These are phyloP conservation scores for Sanderia malayensis DNA, from an alignment of 30 jellyfish, hydroid and myxozoan species.

Conservation along the genomic window DNA sequence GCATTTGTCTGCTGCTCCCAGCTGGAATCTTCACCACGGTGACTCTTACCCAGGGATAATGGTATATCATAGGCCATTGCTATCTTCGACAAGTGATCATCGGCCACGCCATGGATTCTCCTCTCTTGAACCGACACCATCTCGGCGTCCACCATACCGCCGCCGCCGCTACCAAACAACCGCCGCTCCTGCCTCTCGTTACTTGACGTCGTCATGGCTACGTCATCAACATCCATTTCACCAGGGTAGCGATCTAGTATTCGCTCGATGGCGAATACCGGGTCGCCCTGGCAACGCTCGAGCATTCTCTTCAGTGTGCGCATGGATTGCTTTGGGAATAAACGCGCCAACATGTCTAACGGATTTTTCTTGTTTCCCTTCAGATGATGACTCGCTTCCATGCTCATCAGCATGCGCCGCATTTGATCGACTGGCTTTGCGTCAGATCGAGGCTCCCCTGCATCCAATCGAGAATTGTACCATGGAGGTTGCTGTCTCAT, in stretches of 20 bases:
- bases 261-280: constrained; percentile 88
- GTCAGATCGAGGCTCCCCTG: constrained; percentile 51
- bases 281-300: constrained; percentile 86
- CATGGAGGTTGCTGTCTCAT: constrained; percentile 67
- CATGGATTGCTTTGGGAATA: constrained; percentile 82
- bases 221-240: constrained; percentile 60
- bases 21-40: constrained; percentile 51
- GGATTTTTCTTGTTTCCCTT: constrained; percentile 73
- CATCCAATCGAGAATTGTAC: constrained; percentile 48
- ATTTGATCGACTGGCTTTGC: constrained; percentile 40
- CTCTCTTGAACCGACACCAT: constrained; percentile 41
- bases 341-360: constrained; percentile 79
- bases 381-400: constrained; percentile 36
- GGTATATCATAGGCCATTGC: constrained; percentile 97
- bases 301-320: constrained; percentile 64
- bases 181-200: constrained; percentile 47
- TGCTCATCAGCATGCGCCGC: constrained; percentile 36
- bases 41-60: constrained; percentile 44
- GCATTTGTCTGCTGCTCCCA: constrained; percentile 63
- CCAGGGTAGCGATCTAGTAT: constrained; percentile 79
- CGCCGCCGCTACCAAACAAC: constrained; percentile 25
- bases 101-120: constrained; percentile 57
- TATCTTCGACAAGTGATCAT: constrained; percentile 87
- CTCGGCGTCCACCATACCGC: constrained; percentile 8
- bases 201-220: constrained; percentile 20